A percentile compares a stretch with the other conserved stretches of the same genome.
These are phyloP conservation scores for Pseudopleuronectes americanus DNA, from an alignment of 2,797 vertebrate genomes.

Conservation along the genomic window DNA sequence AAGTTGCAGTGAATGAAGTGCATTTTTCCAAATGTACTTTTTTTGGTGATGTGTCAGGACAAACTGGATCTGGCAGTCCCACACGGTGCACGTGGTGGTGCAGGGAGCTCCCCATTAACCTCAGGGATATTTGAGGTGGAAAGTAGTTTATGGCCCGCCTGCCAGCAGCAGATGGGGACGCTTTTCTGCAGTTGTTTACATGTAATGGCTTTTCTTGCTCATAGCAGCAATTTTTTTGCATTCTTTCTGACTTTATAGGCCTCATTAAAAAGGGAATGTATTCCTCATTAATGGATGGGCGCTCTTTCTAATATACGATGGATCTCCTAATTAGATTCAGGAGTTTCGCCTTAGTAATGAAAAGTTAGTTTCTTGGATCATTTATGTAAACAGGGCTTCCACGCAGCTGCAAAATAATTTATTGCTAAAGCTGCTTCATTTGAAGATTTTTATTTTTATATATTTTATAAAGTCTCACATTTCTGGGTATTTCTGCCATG, in stretches of 20 bases:
- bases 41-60: slow-evolving; percentile 50
- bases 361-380: slow-evolving; percentile 12
- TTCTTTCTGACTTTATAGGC: slow-evolving; percentile 50
- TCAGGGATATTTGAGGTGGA: slow-evolving; percentile 75
- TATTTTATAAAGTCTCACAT: not conserved
- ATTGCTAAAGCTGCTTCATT: not conserved
- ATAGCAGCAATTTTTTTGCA: slow-evolving; percentile 58
- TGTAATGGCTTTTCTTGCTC: slow-evolving; percentile 73
- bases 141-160: slow-evolving; percentile 68
- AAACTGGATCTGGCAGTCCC: slow-evolving; percentile 62
- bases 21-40: slow-evolving; percentile 46
- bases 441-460: not conserved
- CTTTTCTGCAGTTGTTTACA: slow-evolving; percentile 78
- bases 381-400: slow-evolving; percentile 22
- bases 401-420: slow-evolving; percentile 19
- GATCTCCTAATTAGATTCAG: slow-evolving; percentile 46
- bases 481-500: not conserved
- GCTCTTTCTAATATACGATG: slow-evolving; percentile 46
- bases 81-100: slow-evolving; percentile 50
- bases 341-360: slow-evolving; percentile 16
- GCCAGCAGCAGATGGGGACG: slow-evolving; percentile 79
- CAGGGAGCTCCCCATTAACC: slow-evolving; percentile 71
- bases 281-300: slow-evolving; percentile 54
- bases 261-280: slow-evolving; percentile 63
- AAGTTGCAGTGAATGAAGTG: slow-evolving; percentile 13